Percentiles rank a stretch among this genome's conserved stretches.
Evolutionary conservation across 23 tunicate species (phyloP).

Genomic region (Botrylloides violaceus): DNA sequence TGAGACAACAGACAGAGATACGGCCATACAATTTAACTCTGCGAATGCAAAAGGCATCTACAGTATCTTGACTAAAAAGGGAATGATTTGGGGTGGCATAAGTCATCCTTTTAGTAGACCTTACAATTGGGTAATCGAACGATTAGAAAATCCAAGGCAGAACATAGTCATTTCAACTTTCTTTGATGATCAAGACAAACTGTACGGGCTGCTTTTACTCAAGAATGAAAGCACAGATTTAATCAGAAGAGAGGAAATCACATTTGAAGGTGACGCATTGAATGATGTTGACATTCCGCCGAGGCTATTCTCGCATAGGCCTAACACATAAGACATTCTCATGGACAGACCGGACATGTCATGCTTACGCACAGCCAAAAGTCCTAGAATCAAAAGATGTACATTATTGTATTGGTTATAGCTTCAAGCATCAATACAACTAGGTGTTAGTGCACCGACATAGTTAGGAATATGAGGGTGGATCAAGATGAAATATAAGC

Average conservation of each 20-base stretch:
- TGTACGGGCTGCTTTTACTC: neutral
- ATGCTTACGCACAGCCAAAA: too few relatives aligned
- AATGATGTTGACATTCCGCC: neutral
- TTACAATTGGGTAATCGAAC: neutral
- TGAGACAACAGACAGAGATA: neutral
- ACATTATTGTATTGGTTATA: too few relatives aligned
- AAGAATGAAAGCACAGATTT: neutral
- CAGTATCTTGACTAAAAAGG: slow-evolving; percentile 24
- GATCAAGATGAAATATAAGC: too few relatives aligned
- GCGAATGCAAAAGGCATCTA: neutral
- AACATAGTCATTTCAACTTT: neutral
- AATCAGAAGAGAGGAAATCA: slow-evolving; percentile 2
- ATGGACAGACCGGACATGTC: too few relatives aligned
- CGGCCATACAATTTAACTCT: slow-evolving; percentile 22
- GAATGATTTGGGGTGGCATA: slow-evolving; percentile 20
- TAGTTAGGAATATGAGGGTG: too few relatives aligned
- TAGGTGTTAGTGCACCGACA: too few relatives aligned
- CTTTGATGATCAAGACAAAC: neutral
- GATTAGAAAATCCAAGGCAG: neutral
- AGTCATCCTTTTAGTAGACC: slow-evolving; percentile 8
- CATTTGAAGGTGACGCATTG: slow-evolving; percentile 1
- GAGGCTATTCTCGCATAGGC: too few relatives aligned
- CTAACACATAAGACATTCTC: too few relatives aligned
- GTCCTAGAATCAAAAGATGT: too few relatives aligned
- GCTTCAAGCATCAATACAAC: too few relatives aligned